Conservation (phyloP, 2,888 invertebrate species). For the Ormyrus rosae region DNA sequence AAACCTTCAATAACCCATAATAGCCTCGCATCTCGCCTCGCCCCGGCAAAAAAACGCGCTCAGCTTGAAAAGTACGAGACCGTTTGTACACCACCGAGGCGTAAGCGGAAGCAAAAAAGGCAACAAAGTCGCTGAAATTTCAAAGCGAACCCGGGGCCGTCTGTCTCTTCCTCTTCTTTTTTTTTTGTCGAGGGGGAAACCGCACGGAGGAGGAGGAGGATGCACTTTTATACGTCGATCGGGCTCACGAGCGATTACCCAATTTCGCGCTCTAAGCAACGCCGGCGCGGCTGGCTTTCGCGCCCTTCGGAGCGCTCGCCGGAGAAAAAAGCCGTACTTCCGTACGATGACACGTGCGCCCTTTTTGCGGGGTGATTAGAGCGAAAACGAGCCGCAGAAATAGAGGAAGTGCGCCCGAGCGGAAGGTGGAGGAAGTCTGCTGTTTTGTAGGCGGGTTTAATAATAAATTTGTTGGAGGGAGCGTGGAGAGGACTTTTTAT, state of each 20-base stretch:
- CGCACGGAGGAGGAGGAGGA: conserved; percentile 25
- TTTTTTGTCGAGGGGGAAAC: conserved; percentile 2
- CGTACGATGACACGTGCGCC: conserved; percentile 37
- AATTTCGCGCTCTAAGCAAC: conserved; percentile 49
- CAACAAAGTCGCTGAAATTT: conserved; percentile 10
- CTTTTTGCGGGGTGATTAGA: conserved; percentile 18
- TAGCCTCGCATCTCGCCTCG: too few relatives aligned
- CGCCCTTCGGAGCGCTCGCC: not conserved
- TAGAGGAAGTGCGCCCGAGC: not conserved
- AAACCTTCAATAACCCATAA: too few relatives aligned
- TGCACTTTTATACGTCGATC: conserved; percentile 47
- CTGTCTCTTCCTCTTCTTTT: not conserved
- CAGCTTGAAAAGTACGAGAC: too few relatives aligned
- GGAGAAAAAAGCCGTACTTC: conserved; percentile 29
- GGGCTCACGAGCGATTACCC: conserved; percentile 40
- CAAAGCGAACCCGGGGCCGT: not conserved
- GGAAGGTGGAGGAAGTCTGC: not conserved
- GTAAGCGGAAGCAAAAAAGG: not conserved
- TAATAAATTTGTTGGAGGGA: too few relatives aligned
- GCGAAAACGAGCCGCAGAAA: conserved; percentile 20
- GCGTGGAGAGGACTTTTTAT: too few relatives aligned
- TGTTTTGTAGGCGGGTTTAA: too few relatives aligned
- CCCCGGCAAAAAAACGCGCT: too few relatives aligned
- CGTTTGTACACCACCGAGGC: not conserved
- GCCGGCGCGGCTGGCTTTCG: not conserved